Evolutionary conservation across 2,113 vertebrate species (phyloP).

Genomic region (Odontesthes bonariensis): DNA sequence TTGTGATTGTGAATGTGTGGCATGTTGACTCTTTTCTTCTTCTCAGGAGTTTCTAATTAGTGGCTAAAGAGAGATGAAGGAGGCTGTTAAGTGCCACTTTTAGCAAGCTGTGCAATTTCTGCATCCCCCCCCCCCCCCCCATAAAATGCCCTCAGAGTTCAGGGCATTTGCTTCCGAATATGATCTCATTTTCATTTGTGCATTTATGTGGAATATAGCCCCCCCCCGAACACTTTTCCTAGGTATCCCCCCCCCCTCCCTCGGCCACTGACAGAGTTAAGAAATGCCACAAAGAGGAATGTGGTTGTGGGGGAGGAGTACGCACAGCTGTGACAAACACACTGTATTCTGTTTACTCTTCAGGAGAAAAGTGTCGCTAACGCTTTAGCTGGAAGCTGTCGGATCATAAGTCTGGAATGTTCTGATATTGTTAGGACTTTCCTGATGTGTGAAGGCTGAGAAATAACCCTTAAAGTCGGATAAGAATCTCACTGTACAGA

Average conservation of each 20-base stretch:
- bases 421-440: background rate
- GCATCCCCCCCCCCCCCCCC: background rate
- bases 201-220: conserved; percentile 31
- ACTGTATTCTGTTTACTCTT: conserved; percentile 26
- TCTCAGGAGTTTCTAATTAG: conserved; percentile 59
- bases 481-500: background rate
- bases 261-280: conserved; percentile 50
- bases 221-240: background rate
- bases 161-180: conserved; percentile 29
- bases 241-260: background rate
- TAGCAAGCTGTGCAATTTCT: conserved; percentile 8
- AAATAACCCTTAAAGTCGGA: background rate
- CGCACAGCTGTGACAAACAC: conserved; percentile 72
- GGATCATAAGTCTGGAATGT: background rate
- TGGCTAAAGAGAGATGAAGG: conserved; percentile 49
- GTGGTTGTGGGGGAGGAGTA: conserved; percentile 29
- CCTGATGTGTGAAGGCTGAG: background rate
- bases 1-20: conserved; percentile 9
- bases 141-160: conserved; percentile 20
- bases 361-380: background rate
- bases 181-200: conserved; percentile 11
- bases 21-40: conserved; percentile 30
- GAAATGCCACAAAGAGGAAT: conserved; percentile 59
- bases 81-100: conserved; percentile 54
- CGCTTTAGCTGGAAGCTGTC: background rate